Evolutionary conservation across 2,113 vertebrate species (phyloP).

Genomic region (Cygnus atratus): DNA sequence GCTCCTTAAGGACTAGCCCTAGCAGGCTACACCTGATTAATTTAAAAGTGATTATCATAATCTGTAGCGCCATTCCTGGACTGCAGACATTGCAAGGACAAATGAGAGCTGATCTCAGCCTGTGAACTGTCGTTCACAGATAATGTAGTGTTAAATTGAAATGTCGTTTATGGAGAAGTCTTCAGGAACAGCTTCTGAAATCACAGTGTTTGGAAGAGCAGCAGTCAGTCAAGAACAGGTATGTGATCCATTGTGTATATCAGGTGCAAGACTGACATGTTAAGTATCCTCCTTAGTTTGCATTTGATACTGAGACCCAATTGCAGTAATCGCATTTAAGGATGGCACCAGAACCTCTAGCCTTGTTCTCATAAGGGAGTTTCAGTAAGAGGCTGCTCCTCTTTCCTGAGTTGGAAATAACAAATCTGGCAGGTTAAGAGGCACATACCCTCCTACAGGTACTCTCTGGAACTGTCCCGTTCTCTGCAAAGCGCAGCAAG

Average conservation of each 20-base stretch:
- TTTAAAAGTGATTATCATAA: conserved; percentile 32
- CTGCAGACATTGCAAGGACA: neutral
- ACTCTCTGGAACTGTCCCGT: neutral
- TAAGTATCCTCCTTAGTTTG: neutral
- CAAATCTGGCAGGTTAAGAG: neutral
- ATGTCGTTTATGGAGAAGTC: neutral
- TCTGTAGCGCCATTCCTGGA: neutral
- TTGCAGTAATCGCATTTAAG: neutral
- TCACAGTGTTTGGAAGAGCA: neutral
- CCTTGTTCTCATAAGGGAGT: neutral
- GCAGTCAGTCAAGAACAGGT: neutral
- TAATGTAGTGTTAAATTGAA: neutral
- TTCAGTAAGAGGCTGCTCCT: neutral
- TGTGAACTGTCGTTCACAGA: neutral
- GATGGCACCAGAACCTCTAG: accelerated
- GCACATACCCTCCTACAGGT: neutral
- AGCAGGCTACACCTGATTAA: neutral
- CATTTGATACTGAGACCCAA: accelerated
- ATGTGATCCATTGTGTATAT: neutral
- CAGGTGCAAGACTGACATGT: neutral
- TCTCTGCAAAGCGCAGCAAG: neutral
- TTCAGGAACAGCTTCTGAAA: neutral
- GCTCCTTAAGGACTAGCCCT: neutral
- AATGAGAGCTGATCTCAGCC: neutral
- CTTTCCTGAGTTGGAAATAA: neutral